Conservation (phyloP, 1,140 invertebrate genomes). For the Drosophila funebris region DNA sequence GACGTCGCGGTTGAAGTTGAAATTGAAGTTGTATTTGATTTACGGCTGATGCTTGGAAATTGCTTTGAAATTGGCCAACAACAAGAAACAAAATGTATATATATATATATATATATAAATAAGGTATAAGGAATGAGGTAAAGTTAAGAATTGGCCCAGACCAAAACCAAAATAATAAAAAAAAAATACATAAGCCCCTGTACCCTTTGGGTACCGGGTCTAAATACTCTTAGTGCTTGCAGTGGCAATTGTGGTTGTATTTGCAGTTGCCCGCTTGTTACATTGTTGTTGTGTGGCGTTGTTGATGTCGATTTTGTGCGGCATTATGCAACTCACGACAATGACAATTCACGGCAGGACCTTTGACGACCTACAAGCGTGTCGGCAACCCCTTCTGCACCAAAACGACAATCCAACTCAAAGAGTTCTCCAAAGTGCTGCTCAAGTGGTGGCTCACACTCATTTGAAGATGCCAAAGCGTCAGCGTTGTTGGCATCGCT, state of each 20-base stretch:
- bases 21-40: slow-evolving; percentile 67
- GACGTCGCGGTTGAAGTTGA: slow-evolving; percentile 40
- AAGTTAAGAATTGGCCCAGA: slow-evolving; percentile 66
- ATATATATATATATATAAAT: no score
- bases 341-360: slow-evolving; percentile 83
- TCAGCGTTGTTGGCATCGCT: background rate
- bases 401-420: background rate
- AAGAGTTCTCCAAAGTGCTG: slow-evolving; percentile 37
- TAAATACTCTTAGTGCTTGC: slow-evolving; percentile 30
- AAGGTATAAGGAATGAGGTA: slow-evolving; percentile 58
- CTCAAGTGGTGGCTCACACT: slow-evolving; percentile 21
- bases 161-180: slow-evolving; percentile 1
- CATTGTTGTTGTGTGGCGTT: slow-evolving; percentile 23
- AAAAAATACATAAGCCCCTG: no score
- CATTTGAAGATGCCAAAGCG: slow-evolving; percentile 53
- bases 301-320: slow-evolving; percentile 75
- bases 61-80: slow-evolving; percentile 72
- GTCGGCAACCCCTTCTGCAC: slow-evolving; percentile 54
- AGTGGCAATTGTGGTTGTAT: slow-evolving; percentile 18
- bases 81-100: slow-evolving; percentile 1
- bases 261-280: slow-evolving; percentile 20
- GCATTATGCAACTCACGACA: slow-evolving; percentile 83
- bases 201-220: no score
- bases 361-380: slow-evolving; percentile 83
- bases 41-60: slow-evolving; percentile 75